These are phyloP conservation scores for Macrobrachium nipponense DNA, from an alignment of 1,140 invertebrate genomes.

Conservation along the genomic window DNA sequence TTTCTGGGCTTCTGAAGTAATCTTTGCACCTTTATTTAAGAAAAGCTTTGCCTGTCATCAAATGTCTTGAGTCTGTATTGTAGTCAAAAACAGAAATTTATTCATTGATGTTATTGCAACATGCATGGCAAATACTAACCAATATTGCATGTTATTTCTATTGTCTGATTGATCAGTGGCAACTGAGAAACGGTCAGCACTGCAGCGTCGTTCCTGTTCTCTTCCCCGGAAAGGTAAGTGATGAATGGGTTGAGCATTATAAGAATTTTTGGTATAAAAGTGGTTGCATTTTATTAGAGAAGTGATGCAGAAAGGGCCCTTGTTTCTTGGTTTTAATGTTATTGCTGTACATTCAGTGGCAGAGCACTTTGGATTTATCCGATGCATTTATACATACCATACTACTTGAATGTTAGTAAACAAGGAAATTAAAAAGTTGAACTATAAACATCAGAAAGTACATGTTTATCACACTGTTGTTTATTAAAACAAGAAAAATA, in stretches of 20 bases:
- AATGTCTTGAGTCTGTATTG: conserved; percentile 12
- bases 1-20: neutral
- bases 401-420: too few species aligned
- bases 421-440: too few species aligned
- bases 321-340: too few species aligned
- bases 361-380: too few species aligned
- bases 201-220: conserved; percentile 51
- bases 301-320: too few species aligned
- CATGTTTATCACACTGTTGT: too few species aligned
- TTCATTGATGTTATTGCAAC: conserved; percentile 34
- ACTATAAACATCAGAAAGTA: too few species aligned
- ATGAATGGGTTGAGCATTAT: neutral
- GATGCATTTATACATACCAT: too few species aligned
- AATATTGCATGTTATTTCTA: conserved; percentile 46
- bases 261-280: too few species aligned
- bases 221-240: conserved; percentile 53
- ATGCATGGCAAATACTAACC: conserved; percentile 52
- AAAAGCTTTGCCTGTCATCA: neutral
- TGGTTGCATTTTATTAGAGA: too few species aligned
- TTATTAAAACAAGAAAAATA: too few species aligned
- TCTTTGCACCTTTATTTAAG: conserved; percentile 11
- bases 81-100: conserved; percentile 2
- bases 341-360: too few species aligned
- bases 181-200: conserved; percentile 52
- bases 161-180: conserved; percentile 48